These are phyloP conservation scores for Bombus waltoni DNA, from an alignment of 1,140 invertebrate species.

Conservation along the genomic window DNA sequence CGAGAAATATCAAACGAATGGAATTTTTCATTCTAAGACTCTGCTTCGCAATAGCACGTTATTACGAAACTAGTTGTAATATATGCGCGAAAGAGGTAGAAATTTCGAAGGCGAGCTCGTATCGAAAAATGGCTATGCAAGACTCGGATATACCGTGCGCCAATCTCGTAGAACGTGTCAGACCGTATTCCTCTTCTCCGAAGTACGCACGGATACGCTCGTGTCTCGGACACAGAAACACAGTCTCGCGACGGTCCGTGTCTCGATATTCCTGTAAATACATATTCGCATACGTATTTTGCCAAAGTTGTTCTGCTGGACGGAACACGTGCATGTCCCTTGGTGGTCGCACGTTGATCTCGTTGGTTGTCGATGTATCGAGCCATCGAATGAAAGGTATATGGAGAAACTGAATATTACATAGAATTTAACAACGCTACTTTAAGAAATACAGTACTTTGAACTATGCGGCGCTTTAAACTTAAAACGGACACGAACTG, in stretches of 20 bases:
- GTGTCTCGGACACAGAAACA: not conserved
- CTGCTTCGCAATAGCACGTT: not conserved
- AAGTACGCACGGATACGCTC: not conserved
- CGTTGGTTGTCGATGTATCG: not conserved
- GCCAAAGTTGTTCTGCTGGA: too few species aligned
- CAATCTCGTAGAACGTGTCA: slow-evolving; percentile 26
- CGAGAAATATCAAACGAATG: not conserved
- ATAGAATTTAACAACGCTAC: too few species aligned
- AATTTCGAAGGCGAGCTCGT: not conserved
- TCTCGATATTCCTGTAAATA: not conserved
- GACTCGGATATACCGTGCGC: not conserved
- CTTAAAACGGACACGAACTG: too few species aligned
- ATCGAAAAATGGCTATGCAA: not conserved
- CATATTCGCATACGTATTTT: slow-evolving; percentile 1
- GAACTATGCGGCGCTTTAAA: too few species aligned
- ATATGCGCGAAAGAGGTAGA: not conserved
- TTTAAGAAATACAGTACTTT: too few species aligned
- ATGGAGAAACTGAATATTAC: not conserved
- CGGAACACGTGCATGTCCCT: too few species aligned
- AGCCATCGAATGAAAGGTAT: not conserved
- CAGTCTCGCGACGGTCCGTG: not conserved
- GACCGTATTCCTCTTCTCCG: not conserved
- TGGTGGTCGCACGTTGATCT: too few species aligned
- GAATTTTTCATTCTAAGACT: not conserved
- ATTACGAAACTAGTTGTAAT: slow-evolving; percentile 8